Percentiles rank a stretch among this genome's conserved stretches.
Evolutionary conservation across 2,888 invertebrate species (phyloP).

Genomic region (Leptopilina syphax): DNA sequence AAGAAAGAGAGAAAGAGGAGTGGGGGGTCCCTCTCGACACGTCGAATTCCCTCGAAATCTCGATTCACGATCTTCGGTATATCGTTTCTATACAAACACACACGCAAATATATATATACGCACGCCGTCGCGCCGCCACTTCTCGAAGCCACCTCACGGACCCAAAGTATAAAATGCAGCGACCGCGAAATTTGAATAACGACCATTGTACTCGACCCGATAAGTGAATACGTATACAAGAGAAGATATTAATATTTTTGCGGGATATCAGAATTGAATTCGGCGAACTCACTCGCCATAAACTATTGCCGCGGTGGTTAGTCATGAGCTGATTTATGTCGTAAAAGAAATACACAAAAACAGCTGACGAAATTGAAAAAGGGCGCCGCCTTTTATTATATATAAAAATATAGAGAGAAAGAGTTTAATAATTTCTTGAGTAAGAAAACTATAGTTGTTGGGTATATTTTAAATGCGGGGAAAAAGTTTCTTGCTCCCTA

Average conservation of each 20-base stretch:
- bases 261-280: constrained; percentile 27
- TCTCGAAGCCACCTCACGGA: constrained; percentile 51
- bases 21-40: constrained; percentile 51
- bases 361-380: constrained; percentile 5
- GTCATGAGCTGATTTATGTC: constrained; percentile 14
- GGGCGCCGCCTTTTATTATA: neutral
- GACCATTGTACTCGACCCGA: constrained; percentile 60
- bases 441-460: no score
- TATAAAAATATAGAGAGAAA: neutral
- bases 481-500: no score
- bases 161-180: constrained; percentile 62
- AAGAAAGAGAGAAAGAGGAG: constrained; percentile 43
- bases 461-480: no score
- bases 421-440: neutral
- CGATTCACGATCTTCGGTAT: constrained; percentile 68
- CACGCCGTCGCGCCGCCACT: constrained; percentile 52
- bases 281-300: constrained; percentile 20
- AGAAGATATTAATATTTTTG: constrained; percentile 43
- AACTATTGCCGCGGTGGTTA: neutral
- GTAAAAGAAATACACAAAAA: constrained; percentile 3
- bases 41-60: constrained; percentile 72
- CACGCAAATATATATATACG: constrained; percentile 34
- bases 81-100: no score
- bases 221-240: constrained; percentile 46
- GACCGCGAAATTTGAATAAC: constrained; percentile 71